A percentile compares a stretch with the other conserved stretches of the same genome.
Evolutionary conservation across 2,797 vertebrate genomes (phyloP).

Genomic region (Mycteria americana): DNA sequence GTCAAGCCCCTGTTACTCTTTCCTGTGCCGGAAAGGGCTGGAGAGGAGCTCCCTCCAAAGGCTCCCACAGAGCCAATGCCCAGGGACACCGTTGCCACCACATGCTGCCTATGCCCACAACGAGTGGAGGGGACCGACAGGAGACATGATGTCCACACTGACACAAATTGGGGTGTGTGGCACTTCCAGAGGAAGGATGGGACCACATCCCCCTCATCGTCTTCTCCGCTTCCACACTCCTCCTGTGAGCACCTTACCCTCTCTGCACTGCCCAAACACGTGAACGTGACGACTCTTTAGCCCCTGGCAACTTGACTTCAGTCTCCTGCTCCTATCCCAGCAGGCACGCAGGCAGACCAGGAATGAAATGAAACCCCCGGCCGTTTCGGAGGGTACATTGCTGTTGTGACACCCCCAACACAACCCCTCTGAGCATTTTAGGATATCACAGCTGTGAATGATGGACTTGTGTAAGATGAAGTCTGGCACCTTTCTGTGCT

Average conservation of each 20-base stretch:
- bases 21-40: not conserved
- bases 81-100: not conserved
- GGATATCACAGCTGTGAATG: not conserved
- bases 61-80: accelerated
- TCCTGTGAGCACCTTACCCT: not conserved
- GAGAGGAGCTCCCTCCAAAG: not conserved
- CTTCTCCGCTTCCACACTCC: not conserved
- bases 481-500: constrained; percentile 29
- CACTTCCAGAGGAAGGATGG: not conserved
- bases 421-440: not conserved
- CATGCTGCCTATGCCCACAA: accelerated
- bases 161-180: accelerated
- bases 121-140: not conserved
- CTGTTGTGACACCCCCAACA: not conserved
- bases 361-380: not conserved
- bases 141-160: not conserved
- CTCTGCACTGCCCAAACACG: not conserved
- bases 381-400: accelerated
- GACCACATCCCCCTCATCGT: not conserved
- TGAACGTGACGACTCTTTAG: not conserved
- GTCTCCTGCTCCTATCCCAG: not conserved
- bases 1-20: not conserved
- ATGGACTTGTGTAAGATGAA: not conserved
- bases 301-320: not conserved
- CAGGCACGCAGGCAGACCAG: not conserved